Evolutionary conservation across 2,113 vertebrate genomes (phyloP), one percentile per base, ranked within the genome.

Genomic region (Poicephalus meyeri): DNA sequence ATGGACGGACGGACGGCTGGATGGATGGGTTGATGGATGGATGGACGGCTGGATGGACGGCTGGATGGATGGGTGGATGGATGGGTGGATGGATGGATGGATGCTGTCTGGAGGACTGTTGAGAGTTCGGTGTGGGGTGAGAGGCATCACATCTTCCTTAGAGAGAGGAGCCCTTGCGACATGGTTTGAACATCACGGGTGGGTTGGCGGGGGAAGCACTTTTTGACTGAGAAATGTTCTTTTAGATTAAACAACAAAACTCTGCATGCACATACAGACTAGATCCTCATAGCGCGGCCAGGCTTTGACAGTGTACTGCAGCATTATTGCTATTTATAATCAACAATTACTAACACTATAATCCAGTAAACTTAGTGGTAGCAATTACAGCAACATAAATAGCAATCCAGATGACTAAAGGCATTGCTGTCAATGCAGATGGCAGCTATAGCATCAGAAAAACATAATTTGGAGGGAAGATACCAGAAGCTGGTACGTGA

Each of bases 331-430:
- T 97, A 97, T 98, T 97, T 96, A 97, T 97, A 97, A 96, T 96
- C 91, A 63, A 96, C 92, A 95, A 94, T 97, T 97, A 98, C 95
- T 96, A 97, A 97, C 58, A 46, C 93, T 94, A 93, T 95, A 97
- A 97, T 95, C 97, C 84, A 85, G 94, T 80, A 95, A 96, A 97
- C 91, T 91, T 96, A 96, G 97, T 94, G 95, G 90, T 96, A 93
- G 93, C 94, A 97, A 97, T 98, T 97, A 96, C 86, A 96, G 96
- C 96, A 96, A 94, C 96, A 96, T 97, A 97, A 97, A 97, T 95
- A 97, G 97, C 97, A 97, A 93, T 95, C 89, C 60, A 73, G 95
- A 95, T 88, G 92, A 92, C 95, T 97, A 72, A 91, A 94, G 64
- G 78, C 86, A 50, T 89, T 88, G 88, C 97, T 97, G 94, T 86